Percentiles rank a stretch among this genome's conserved stretches.
Evolutionary conservation across 2,797 vertebrate genomes (phyloP).

Genomic region (Halcyon leucocephala): DNA sequence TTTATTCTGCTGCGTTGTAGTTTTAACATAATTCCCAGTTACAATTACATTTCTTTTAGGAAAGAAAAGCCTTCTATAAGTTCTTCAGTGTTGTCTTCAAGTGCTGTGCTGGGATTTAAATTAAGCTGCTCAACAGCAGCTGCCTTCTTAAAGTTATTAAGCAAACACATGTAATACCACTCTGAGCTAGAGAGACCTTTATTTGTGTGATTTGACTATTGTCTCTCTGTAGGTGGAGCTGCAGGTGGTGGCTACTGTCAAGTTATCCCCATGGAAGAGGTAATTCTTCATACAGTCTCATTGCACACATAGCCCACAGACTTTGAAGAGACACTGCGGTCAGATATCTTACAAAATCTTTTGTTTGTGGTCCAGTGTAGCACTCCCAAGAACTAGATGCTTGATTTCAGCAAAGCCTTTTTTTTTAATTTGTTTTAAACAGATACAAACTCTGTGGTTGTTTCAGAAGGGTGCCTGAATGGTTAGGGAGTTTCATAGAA

Average conservation of each 20-base stretch:
- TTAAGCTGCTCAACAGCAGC: background rate
- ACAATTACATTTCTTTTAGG: background rate
- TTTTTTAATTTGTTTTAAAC: background rate
- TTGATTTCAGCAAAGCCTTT: background rate
- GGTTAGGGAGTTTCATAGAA: background rate
- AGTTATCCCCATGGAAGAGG: slow-evolving; percentile 99
- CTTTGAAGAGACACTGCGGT: background rate
- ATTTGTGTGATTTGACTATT: background rate
- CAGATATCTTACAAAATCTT: background rate
- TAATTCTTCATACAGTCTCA: slow-evolving; percentile 68
- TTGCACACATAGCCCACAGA: background rate
- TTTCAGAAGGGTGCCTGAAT: background rate
- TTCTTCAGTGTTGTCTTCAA: background rate
- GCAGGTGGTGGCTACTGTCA: slow-evolving; percentile 98
- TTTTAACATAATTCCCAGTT: background rate
- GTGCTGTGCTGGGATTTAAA: background rate
- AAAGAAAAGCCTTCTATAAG: background rate
- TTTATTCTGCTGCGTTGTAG: background rate
- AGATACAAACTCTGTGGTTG: background rate
- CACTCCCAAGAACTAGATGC: background rate
- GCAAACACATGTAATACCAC: background rate
- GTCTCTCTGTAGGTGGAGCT: slow-evolving; percentile 88
- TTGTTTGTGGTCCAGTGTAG: background rate
- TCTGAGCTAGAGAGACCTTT: background rate
- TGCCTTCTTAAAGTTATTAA: background rate